These are phyloP conservation scores for Antrozous pallidus DNA, from an alignment of 2,797 vertebrate species.

Conservation along the genomic window DNA sequence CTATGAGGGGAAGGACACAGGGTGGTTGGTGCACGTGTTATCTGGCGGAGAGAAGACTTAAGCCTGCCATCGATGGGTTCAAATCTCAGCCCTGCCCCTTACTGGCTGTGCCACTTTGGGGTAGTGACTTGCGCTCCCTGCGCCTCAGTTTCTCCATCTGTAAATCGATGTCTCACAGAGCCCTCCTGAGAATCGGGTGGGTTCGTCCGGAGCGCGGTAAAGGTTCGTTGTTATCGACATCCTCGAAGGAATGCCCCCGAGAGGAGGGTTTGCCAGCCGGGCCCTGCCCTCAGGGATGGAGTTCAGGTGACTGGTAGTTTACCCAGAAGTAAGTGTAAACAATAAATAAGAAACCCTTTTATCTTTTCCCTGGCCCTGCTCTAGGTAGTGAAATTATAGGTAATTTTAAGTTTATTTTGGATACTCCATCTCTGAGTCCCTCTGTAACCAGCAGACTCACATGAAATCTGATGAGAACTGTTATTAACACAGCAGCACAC, in stretches of 20 bases:
- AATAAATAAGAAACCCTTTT: neutral
- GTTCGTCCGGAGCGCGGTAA: neutral
- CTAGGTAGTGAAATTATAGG: neutral
- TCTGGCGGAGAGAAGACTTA: neutral
- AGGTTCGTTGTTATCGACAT: neutral
- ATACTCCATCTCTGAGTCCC: neutral
- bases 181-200: neutral
- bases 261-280: neutral
- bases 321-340: neutral
- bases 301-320: neutral
- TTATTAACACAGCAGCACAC: neutral
- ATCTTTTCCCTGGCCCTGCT: neutral
- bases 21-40: rapidly evolving
- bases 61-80: neutral
- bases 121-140: neutral
- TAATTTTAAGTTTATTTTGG: constrained; percentile 5
- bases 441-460: neutral
- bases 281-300: rapidly evolving
- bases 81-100: neutral
- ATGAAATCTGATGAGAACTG: neutral
- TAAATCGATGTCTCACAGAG: neutral
- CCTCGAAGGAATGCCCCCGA: neutral
- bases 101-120: neutral
- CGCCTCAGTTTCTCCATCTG: neutral
- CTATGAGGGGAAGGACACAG: neutral